Conservation (phyloP, 2,888 invertebrate genomes). For the Xestia rhomboidea region DNA sequence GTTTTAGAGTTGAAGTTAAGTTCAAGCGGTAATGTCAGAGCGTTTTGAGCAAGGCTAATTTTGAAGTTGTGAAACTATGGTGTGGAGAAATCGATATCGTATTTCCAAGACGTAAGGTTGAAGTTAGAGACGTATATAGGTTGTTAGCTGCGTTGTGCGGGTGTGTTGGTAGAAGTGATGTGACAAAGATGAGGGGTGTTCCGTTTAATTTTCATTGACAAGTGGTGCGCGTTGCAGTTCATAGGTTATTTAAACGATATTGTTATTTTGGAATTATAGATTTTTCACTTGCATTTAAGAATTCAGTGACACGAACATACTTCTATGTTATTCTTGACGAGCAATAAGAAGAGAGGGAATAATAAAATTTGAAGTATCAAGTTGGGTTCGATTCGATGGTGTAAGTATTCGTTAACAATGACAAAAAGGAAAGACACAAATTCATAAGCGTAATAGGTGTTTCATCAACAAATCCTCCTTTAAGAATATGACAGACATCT, state of each 20-base stretch:
- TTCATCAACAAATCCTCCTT: background rate
- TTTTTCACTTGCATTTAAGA: conserved; percentile 7
- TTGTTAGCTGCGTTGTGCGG: conserved; percentile 24
- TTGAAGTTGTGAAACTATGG: conserved; percentile 18
- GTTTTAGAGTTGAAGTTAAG: conserved; percentile 50
- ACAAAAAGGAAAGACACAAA: background rate
- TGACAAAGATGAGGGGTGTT: conserved; percentile 83
- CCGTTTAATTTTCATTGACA: conserved; percentile 86
- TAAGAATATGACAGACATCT: background rate
- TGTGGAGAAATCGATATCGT: conserved; percentile 8
- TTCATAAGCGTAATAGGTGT: background rate
- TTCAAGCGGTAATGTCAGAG: conserved; percentile 31
- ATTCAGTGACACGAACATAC: background rate
- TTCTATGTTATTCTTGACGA: background rate
- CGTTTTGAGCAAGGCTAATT: conserved; percentile 34
- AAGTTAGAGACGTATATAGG: conserved; percentile 3
- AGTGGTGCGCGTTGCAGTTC: conserved; percentile 70
- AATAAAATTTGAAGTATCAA: background rate
- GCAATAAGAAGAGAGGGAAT: background rate
- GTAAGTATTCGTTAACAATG: background rate
- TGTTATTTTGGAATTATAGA: conserved; percentile 33
- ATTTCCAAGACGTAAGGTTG: conserved; percentile 45
- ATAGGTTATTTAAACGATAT: conserved; percentile 54
- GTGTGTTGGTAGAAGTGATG: conserved; percentile 66
- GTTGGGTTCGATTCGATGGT: background rate